phyloP scores from a whole-genome alignment of 2,888 invertebrate species.

The Epinotia demarniana region DNA sequence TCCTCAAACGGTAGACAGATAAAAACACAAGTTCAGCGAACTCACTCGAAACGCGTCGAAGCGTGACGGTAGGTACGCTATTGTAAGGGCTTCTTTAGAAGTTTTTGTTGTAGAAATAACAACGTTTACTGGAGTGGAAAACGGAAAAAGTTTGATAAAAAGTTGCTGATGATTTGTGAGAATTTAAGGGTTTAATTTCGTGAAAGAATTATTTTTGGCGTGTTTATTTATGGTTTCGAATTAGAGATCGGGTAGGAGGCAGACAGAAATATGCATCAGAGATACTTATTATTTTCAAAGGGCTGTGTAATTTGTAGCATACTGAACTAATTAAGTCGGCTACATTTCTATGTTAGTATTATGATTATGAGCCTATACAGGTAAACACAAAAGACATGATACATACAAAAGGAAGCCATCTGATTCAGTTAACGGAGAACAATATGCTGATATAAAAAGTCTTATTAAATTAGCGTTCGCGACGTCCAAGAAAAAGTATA shows the following conservation, averaged over 20 bases:
- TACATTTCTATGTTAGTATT: not conserved
- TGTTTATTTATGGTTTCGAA: not conserved
- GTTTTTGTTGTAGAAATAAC: slow-evolving; percentile 51
- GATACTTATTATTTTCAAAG: not conserved
- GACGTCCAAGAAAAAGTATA: not conserved
- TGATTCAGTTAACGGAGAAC: not conserved
- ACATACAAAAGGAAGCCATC: no score
- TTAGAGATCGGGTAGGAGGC: not conserved
- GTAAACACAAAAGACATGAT: not conserved
- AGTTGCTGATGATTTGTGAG: slow-evolving; percentile 9
- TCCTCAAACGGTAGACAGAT: slow-evolving; percentile 6
- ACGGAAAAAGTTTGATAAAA: slow-evolving; percentile 23
- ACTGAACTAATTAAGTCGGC: not conserved
- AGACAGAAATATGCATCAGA: not conserved
- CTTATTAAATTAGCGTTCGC: not conserved
- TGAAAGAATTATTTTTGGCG: not conserved
- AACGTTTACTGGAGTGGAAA: slow-evolving; percentile 40
- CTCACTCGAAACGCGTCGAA: slow-evolving; percentile 57
- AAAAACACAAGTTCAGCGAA: slow-evolving; percentile 58
- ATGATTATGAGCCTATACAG: not conserved
- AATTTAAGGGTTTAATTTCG: slow-evolving; percentile 17
- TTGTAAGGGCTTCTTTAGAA: slow-evolving; percentile 49
- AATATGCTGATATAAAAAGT: not conserved
- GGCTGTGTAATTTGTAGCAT: not conserved
- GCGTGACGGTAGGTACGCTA: slow-evolving; percentile 53